Evolutionary conservation across 2,113 vertebrate genomes (phyloP).

Genomic region (Pelusios castaneus): DNA sequence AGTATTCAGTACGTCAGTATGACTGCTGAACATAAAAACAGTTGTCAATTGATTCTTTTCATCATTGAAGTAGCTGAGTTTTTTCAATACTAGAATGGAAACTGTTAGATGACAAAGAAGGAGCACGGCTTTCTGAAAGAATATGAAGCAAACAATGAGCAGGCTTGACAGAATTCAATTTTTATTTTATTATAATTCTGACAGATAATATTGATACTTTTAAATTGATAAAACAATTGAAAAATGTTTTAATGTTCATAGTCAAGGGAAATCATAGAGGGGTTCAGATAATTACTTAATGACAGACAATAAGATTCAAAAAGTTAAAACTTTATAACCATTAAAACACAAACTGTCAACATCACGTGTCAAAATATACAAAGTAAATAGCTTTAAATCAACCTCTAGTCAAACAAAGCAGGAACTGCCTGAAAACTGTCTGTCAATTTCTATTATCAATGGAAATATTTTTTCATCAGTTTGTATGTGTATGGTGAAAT

Average conservation of each 20-base stretch:
- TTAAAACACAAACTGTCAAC: not conserved
- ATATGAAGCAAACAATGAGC: not conserved
- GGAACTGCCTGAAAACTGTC: not conserved
- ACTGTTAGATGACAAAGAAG: constrained; percentile 4
- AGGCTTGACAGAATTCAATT: not conserved
- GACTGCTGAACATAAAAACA: not conserved
- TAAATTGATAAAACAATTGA: too few relatives aligned
- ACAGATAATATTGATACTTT: not conserved
- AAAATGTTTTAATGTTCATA: not conserved
- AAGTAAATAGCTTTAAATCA: not conserved
- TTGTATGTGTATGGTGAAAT: not conserved
- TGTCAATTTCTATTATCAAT: not conserved
- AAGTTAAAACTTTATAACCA: not conserved
- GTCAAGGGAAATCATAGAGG: not conserved
- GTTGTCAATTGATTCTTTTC: not conserved
- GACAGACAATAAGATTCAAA: not conserved
- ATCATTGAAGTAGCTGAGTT: not conserved
- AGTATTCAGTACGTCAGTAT: not conserved
- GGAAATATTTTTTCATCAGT: not conserved
- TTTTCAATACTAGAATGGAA: not conserved
- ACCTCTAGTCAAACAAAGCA: not conserved
- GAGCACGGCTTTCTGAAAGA: not conserved
- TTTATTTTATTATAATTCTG: not conserved
- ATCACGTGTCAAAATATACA: not conserved
- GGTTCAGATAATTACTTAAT: not conserved